Conservation (phyloP, 1,140 invertebrate species). For the Drosophila pallidifrons region DNA sequence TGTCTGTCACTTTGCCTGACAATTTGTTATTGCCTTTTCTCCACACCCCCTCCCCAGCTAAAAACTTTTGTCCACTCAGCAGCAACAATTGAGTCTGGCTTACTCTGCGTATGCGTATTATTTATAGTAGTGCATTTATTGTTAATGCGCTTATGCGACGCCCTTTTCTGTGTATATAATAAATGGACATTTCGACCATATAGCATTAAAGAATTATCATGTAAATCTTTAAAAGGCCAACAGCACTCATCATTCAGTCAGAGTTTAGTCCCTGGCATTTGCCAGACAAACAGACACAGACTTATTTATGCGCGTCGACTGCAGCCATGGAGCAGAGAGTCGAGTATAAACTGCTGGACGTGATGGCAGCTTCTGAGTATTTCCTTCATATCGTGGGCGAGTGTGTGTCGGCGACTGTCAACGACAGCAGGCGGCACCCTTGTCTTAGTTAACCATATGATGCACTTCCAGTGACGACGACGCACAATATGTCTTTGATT, state of each 20-base stretch:
- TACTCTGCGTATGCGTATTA: conserved; percentile 33
- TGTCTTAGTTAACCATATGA: conserved; percentile 68
- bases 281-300: conserved; percentile 35
- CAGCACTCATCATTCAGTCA: conserved; percentile 57
- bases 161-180: conserved; percentile 13
- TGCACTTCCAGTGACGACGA: conserved; percentile 64
- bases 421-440: conserved; percentile 59
- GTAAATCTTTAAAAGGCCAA: conserved; percentile 4
- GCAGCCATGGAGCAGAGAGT: conserved; percentile 57
- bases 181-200: conserved; percentile 11
- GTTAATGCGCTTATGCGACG: conserved; percentile 23
- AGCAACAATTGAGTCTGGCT: conserved; percentile 1
- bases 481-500: conserved; percentile 75
- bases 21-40: conserved; percentile 66
- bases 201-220: conserved; percentile 27
- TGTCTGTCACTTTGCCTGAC: conserved; percentile 26
- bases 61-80: conserved; percentile 39
- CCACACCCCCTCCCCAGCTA: too few relatives aligned
- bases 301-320: conserved; percentile 80
- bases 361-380: background rate
- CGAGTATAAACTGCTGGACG: conserved; percentile 12
- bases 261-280: conserved; percentile 33
- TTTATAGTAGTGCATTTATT: conserved; percentile 20
- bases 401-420: conserved; percentile 38
- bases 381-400: conserved; percentile 33